Evolutionary conservation across 2,113 vertebrate genomes (phyloP), one percentile per base, ranked within the genome.

Genomic region (Perccottus glenii): DNA sequence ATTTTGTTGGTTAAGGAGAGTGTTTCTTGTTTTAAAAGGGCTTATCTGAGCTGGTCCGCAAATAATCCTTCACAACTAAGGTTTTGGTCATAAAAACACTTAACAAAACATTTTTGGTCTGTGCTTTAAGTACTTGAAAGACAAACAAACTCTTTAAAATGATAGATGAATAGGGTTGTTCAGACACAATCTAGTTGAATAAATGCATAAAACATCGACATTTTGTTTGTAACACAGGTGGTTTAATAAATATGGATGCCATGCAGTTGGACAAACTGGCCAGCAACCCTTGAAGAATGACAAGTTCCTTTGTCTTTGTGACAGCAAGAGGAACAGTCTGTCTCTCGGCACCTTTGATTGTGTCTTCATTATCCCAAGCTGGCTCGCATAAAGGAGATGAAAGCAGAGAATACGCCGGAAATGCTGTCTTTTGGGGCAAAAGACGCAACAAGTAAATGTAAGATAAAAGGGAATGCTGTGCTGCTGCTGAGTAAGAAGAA

Each of bases 291-390:
- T 64, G 72, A 73, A 55, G 32, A 51, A 61, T 63, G 77, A 85
- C 79, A 67, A 75, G 69, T 77, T 67, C 45, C 76, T 84, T 77
- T 70, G 64, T 82, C 67, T 75, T 55, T 10, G 12, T 11, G 32
- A 73, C 64, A 68, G 43, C 51, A 78, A 63, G 73, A 70, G 60
- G 60, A 71, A 79, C 40, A 11, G 5, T 19, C 38, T 1, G 6
- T 60, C 45, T 33, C 38, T 48, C 16, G 32, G 69, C 48, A 57
- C 7, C 62, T 73, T 45, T 56, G 40, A 67, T 56, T 73, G 46
- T 59, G 43, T 73, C 70, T 65, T 66, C 46, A 76, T 81, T 55
- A 62, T 65, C 38, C 36, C 11, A 32, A 70, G 44, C 15, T 43
- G 38, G 66, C 49, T 53, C 19, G 59, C 9, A 63, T 63, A 57